Evolutionary conservation across 2,888 invertebrate genomes (phyloP), one percentile per base, ranked within the genome.

Genomic region (Thymelicus sylvestris): DNA sequence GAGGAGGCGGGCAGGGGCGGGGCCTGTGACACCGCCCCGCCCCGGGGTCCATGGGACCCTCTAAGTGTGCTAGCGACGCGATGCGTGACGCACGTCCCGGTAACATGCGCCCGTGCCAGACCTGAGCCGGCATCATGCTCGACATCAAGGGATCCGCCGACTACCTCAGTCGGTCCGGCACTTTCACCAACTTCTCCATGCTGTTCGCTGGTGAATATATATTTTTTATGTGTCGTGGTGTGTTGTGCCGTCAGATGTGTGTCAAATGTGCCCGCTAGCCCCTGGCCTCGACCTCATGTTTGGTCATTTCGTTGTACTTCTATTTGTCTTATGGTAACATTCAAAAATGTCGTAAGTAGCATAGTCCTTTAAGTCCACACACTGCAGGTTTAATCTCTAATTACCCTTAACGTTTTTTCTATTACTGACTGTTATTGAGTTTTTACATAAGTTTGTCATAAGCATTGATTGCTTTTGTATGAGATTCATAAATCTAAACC

Each of bases 101-200:
- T 78, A 79, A 79, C 80, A 87, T 87, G 92, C 78, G 78, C 74
- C 78, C 82, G 81, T 83, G 82, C 81, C 84, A 83, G 78, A 73
- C 74, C 75, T 80, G 78, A 80, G 71, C 76, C 83, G 82, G 85
- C 84, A 64, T 15, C 87, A 98, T 98, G 98, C 95, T 98, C 94
- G 98, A 98, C 95, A 97, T 98, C 88, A 98, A 98, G 94, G 97
- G 97, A 85, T 97, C 97, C 84, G 96, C 97, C 93, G 97, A 98
- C 95, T 98, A 98, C 94, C 95, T 98, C 87, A 96, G 96, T 94
- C 96, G 97, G 94, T 97, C 97, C 89, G 97, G 97, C 88, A 97
- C 98, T 76, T 98, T 98, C 92, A 97, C 98, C 92, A 98, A 98
- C 94, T 97, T 98, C 95, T 98, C 98, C 92, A 98, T 98, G 98